Evolutionary conservation across 2,888 invertebrate species (phyloP).

Genomic region (Aspidapion aeneum): DNA sequence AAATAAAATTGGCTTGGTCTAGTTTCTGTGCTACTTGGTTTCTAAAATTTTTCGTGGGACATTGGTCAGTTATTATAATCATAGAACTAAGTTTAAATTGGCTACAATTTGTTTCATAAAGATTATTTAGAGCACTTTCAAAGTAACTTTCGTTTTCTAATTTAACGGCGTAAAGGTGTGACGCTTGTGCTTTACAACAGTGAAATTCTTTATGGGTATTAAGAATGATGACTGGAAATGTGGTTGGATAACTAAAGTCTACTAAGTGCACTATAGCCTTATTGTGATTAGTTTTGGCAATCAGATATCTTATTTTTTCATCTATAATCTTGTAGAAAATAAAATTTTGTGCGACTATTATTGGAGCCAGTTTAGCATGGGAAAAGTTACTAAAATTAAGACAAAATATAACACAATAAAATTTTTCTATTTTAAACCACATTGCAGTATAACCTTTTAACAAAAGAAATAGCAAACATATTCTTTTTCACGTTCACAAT

Average conservation of each 20-base stretch:
- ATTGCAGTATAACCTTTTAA: no score
- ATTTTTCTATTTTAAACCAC: no score
- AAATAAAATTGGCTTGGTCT: background rate
- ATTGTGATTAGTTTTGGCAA: no score
- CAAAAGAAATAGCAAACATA: no score
- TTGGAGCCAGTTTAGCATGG: no score
- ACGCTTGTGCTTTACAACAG: background rate
- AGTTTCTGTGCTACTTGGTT: background rate
- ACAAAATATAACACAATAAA: no score
- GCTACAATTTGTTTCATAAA: background rate
- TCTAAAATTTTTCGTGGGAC: background rate
- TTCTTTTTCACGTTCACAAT: no score
- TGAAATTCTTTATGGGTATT: background rate
- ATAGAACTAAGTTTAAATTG: background rate
- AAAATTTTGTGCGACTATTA: no score
- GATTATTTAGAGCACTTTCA: background rate
- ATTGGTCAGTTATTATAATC: background rate
- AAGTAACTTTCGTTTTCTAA: background rate
- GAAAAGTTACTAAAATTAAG: no score
- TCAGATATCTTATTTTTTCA: no score
- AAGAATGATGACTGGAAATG: background rate
- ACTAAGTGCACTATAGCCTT: background rate
- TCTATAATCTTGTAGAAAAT: no score
- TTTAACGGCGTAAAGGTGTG: background rate
- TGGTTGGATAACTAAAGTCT: background rate